Evolutionary conservation across 2,888 invertebrate species (phyloP), one percentile per base, ranked within the genome.

Genomic region (Miltochrista miniata): DNA sequence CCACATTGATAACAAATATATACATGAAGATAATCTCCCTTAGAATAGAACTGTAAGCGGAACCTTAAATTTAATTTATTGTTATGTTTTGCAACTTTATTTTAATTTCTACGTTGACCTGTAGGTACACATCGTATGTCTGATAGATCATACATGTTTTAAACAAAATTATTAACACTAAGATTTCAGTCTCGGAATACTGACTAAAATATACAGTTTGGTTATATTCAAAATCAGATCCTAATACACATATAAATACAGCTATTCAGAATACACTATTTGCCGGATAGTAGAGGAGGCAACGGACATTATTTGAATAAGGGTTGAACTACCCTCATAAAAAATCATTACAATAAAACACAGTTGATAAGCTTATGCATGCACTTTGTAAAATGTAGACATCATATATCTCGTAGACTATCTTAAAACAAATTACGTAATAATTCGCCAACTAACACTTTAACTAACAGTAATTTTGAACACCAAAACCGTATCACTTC

Each of bases 181-280:
- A 50, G 48, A 51, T 61, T 61, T 61, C 68, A 70, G 67, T 72
- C 70, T 70, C 57, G 54, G 63, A 56, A 49, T 60, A 56, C 43
- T 45, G 59, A 57, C 57, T 56, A 57, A 66, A 57, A 66, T 68
- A 62, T 57, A 61, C 56, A 56, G 50, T 56, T 61, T 52, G 48
- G 56, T 39, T 54, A 41, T 40, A 45, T 45, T 34, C 45, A 41
- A 39, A 2, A 39, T 41, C 45, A 50, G 45, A 45, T 40, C 41
- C 15, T 13, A 36, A 48, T 43, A 52, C 47, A 51, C 52, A 46
- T 51, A 52, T 11, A 33, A 12, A 18, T 43, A 43, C 18, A 34
- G 34, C 18, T 43, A 14, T 39, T 12, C 39, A 41, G 31, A 33
- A 31, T 31, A 31, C 8, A n/a, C 14, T 13, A 24, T n/a, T n/a